These are phyloP conservation scores for Triplophysa rosa DNA, from an alignment of 2,113 vertebrate genomes.

Conservation along the genomic window DNA sequence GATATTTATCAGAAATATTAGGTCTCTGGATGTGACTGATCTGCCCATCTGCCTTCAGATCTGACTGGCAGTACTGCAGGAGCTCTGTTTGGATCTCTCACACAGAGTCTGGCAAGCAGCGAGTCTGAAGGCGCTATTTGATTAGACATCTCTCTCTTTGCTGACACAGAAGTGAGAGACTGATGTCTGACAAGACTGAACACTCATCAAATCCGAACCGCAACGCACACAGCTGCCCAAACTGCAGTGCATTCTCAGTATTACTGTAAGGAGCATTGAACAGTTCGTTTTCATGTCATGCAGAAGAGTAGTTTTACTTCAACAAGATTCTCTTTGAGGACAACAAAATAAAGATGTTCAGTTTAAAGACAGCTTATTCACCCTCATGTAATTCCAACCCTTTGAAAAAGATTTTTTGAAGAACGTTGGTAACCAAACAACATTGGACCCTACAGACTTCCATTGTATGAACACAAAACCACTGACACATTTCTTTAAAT, in stretches of 20 bases:
- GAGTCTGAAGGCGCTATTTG: constrained; percentile 61
- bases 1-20: background rate
- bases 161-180: constrained; percentile 54
- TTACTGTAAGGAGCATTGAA: no score
- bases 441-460: no score
- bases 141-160: constrained; percentile 52
- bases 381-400: no score
- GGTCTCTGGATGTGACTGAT: background rate
- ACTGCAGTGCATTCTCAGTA: background rate
- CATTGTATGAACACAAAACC: no score
- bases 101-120: constrained; percentile 33
- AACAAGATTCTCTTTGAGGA: no score
- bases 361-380: no score
- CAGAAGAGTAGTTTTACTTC: no score
- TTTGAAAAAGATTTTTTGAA: no score
- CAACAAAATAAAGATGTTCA: no score
- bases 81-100: background rate
- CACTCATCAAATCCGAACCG: constrained; percentile 12
- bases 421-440: no score
- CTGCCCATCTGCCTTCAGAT: constrained; percentile 5
- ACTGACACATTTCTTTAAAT: no score
- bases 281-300: no score
- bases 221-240: background rate
- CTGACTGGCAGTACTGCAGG: background rate
- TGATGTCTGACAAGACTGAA: constrained; percentile 49